A percentile compares a stretch with the other conserved stretches of the same genome.
These are phyloP conservation scores for Pyralis farinalis DNA, from an alignment of 2,888 invertebrate species.

Conservation along the genomic window DNA sequence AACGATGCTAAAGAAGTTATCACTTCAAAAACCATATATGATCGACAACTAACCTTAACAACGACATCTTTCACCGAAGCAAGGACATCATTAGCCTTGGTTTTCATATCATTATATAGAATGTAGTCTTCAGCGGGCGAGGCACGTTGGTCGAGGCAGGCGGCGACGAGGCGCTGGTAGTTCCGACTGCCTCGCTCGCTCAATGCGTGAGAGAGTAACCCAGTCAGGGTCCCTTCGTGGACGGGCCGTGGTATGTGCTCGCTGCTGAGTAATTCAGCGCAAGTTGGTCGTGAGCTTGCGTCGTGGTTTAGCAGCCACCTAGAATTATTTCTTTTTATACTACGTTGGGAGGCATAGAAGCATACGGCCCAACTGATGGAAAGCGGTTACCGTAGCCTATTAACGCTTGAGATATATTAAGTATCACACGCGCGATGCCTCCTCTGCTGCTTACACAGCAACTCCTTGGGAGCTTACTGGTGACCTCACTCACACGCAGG, in stretches of 20 bases:
- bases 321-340: too few relatives aligned
- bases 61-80: conserved; percentile 45
- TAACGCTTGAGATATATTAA: too few relatives aligned
- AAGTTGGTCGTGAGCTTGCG: conserved; percentile 90
- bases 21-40: too few relatives aligned
- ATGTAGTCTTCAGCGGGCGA: conserved; percentile 88
- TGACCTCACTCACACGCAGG: too few relatives aligned
- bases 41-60: conserved; percentile 46
- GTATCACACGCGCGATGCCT: too few relatives aligned
- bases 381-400: too few relatives aligned
- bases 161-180: conserved; percentile 50
- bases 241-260: conserved; percentile 92
- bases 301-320: conserved; percentile 92
- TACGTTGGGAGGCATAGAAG: too few relatives aligned
- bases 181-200: conserved; percentile 83
- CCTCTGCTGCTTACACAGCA: too few relatives aligned
- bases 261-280: conserved; percentile 90
- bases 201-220: conserved; percentile 90
- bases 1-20: too few relatives aligned
- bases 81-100: conserved; percentile 33
- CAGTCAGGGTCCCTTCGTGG: conserved; percentile 92
- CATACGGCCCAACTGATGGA: too few relatives aligned
- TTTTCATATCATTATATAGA: conserved; percentile 82
- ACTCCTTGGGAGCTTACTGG: too few relatives aligned
- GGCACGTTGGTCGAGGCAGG: conserved; percentile 72